These are phyloP conservation scores for Protosalanx chinensis DNA, from an alignment of 2,797 vertebrate genomes.

Conservation along the genomic window DNA sequence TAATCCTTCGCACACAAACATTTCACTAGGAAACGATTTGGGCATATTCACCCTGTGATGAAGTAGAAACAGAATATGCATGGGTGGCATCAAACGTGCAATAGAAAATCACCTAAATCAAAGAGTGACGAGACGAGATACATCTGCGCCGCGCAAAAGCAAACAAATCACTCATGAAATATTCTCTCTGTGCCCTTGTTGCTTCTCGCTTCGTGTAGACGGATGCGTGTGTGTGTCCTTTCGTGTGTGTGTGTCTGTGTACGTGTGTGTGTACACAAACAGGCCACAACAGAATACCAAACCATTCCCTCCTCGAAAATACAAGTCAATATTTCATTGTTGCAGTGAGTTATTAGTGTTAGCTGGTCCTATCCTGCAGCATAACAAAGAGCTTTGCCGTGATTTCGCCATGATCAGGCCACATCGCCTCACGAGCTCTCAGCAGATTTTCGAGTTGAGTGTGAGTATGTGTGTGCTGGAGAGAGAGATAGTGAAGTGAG, in stretches of 20 bases:
- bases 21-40: neutral
- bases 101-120: neutral
- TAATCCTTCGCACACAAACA: neutral
- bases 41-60: conserved; percentile 1
- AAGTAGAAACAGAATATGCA: conserved; percentile 9
- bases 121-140: neutral
- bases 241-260: neutral
- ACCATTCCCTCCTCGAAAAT: no score
- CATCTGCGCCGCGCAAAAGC: neutral
- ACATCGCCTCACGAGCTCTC: no score
- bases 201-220: neutral
- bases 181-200: neutral
- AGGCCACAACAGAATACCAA: no score
- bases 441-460: neutral
- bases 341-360: no score
- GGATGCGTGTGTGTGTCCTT: neutral
- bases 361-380: neutral
- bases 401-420: no score
- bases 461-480: neutral
- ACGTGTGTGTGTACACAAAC: neutral
- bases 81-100: neutral
- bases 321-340: no score
- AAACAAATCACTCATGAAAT: conserved; percentile 8
- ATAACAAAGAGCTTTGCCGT: neutral
- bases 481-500: no score